Base-by-base conservation (phyloP, 23 tunicate genomes). In the Aplidium turbinatum region DNA sequence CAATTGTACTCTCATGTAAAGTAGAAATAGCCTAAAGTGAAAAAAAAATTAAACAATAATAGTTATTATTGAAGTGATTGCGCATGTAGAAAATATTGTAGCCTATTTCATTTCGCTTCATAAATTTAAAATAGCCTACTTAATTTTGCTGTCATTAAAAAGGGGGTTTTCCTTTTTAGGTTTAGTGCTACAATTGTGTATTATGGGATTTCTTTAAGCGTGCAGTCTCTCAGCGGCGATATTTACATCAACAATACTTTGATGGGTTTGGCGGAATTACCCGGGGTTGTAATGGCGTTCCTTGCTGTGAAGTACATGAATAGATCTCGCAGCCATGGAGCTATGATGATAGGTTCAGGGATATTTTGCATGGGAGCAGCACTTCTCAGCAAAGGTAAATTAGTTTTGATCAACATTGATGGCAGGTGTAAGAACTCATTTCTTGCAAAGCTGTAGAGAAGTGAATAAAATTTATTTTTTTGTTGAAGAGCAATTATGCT, bases 361-460 rank as follows among this genome's bases (percentile, higher is more conserved):
- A 5, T 62, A 4, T 62, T 48, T 48, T 77, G 82, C 45, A 3
- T 77, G 61, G 47, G 18, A 18, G 82, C 82, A 27, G 72, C 82
- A 16, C 60, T 77, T 1, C 22, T 77, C 31, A 62, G 47, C 26
- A 27, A 39, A 28, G 82, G 82, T 77, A n/a, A n/a, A n/a, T n/a
- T n/a, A n/a, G n/a, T n/a, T n/a, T n/a, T n/a, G n/a, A n/a, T n/a
- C n/a, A n/a, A n/a, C n/a, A n/a, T n/a, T n/a, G n/a, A n/a, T n/a
- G n/a, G n/a, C n/a, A n/a, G n/a, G n/a, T n/a, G n/a, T n/a, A n/a
- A n/a, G n/a, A n/a, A n/a, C n/a, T n/a, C n/a, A n/a, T n/a, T n/a
- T n/a, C n/a, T n/a, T n/a, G n/a, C n/a, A n/a, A n/a, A n/a, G n/a
- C n/a, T n/a, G n/a, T n/a, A n/a, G n/a, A n/a, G n/a, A n/a, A n/a